phyloP scores from a whole-genome alignment of 2,113 vertebrate species.

The Motacilla alba region DNA sequence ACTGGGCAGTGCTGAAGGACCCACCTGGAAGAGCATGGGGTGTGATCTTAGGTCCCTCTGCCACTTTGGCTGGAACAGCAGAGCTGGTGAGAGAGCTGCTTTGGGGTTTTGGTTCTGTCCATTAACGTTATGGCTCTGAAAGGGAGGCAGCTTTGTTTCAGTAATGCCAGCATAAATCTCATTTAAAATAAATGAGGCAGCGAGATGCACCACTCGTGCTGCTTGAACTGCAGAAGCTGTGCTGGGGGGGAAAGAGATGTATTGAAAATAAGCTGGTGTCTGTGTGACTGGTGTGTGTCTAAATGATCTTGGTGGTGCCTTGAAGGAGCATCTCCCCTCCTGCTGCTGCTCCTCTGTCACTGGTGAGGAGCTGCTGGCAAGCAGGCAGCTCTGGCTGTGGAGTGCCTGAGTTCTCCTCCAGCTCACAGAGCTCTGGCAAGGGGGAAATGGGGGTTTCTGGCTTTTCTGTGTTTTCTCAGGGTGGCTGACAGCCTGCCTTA shows the following conservation, averaged over 20 bases:
- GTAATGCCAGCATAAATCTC: background rate
- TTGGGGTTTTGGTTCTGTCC: background rate
- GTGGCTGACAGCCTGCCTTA: background rate
- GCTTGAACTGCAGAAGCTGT: background rate
- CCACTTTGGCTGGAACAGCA: background rate
- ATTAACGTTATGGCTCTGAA: background rate
- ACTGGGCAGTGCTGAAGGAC: background rate
- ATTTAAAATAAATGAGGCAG: background rate
- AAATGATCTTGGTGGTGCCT: background rate
- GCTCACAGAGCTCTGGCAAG: background rate
- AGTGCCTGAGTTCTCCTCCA: background rate
- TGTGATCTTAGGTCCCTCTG: background rate
- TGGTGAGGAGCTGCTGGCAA: background rate
- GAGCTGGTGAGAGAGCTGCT: background rate
- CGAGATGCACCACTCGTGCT: background rate
- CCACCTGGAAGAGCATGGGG: background rate
- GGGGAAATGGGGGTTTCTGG: background rate
- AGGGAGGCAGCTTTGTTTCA: background rate
- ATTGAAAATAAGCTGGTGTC: background rate
- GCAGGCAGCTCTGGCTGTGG: background rate
- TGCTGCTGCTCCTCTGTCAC: accelerated
- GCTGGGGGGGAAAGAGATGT: background rate
- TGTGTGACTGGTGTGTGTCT: background rate
- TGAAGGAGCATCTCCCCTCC: background rate
- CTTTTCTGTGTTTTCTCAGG: conserved; percentile 35